phyloP scores from a whole-genome alignment of 2,113 vertebrate genomes.

The Ochotona curzoniae region DNA sequence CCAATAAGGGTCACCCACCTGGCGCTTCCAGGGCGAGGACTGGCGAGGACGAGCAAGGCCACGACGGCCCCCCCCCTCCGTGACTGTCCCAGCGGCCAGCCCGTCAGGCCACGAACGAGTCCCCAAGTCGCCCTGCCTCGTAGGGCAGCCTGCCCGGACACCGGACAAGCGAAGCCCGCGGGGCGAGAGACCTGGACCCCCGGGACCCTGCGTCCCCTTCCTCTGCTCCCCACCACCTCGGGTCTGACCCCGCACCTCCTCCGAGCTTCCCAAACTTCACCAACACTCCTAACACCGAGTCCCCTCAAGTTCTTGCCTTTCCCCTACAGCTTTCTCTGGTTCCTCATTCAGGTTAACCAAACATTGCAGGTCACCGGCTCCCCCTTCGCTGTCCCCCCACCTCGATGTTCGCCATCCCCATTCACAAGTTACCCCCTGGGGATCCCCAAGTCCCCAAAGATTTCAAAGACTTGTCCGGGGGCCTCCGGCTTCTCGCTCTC shows the following conservation, averaged over 20 bases:
- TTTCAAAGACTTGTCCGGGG: neutral
- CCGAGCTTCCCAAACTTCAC: conserved; percentile 66
- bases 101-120: neutral
- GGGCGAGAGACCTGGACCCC: neutral
- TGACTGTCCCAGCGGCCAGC: neutral
- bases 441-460: neutral
- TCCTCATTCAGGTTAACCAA: neutral
- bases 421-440: conserved; percentile 62
- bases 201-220: neutral
- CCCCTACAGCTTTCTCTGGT: neutral
- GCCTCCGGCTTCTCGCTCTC: too few species aligned
- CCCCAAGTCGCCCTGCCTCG: neutral
- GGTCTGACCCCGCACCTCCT: conserved; percentile 2
- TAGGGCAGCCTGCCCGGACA: neutral
- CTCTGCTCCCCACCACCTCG: neutral
- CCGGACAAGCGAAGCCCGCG: neutral
- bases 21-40: neutral
- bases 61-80: neutral
- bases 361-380: neutral
- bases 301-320: neutral
- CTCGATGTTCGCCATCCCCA: neutral
- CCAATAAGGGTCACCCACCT: conserved; percentile 33
- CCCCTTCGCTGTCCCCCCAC: neutral
- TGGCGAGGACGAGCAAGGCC: neutral
- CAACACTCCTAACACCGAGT: neutral